Base-by-base conservation (phyloP, 2,888 invertebrate species). In the Rotaria macrura region DNA sequence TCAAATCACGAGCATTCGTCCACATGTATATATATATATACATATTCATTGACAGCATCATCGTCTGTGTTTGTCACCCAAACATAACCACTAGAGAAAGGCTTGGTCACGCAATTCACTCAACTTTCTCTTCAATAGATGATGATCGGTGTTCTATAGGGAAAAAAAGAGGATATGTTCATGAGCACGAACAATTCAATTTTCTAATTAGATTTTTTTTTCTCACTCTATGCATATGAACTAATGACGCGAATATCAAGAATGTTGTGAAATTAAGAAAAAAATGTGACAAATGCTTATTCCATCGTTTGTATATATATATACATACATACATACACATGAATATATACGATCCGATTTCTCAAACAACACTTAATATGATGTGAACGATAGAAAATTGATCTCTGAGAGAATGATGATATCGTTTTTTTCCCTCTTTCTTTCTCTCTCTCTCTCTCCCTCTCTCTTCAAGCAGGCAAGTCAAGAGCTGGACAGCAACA, bases 371-470 rank as follows among this genome's bases (percentile, higher is more conserved):
- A 49, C 47, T 47, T 83, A 29, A 47, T 43, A 14, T 83, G 29
- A 83, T 52, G 83, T 47, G 83, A 47, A 83, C 47, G 83, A 83
- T 49, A 43, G 83, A 83, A 52, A 47, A 83, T 49, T 52, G 52
- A 83, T 52, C 83, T 47, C 29, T 52, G 43, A 34, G 83, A 49
- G 49, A 47, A 52, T 83, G 83, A 52, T 83, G 83, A 83, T 47
- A 47, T 47, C 83, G 12, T 83, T 40, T 40, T 83, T 43, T 29
- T 40, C 14, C 38, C 83, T 43, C 20, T 17, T 20, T 7, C n/a
- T n/a, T n/a, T n/a, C n/a, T n/a, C n/a, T n/a, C n/a, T n/a, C n/a
- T n/a, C n/a, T n/a, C n/a, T n/a, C n/a, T n/a, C n/a, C n/a, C n/a
- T n/a, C n/a, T 52, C 52, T 52, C 25, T 54, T 65, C 65, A 65